Base-by-base conservation (phyloP, 2,888 invertebrate species). In the Conus canariensis region DNA sequence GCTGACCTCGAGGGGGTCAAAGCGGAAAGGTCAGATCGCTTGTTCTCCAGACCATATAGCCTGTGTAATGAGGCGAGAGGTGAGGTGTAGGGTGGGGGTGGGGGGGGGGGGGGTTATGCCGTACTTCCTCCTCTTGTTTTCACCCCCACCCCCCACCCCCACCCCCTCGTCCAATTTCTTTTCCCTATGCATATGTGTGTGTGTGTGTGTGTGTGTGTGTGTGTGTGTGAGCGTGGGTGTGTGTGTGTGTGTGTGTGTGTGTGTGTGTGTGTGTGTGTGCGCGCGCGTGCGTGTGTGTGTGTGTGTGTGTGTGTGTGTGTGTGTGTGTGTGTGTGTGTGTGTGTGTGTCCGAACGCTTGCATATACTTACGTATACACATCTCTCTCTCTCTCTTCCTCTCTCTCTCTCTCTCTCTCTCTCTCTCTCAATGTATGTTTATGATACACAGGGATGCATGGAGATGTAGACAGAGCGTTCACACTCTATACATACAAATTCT, bases 1-100 rank as follows among this genome's bases (percentile, higher is more conserved):
- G 60, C 25, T 85, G 85, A 85, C 85, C 85, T 60, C 85, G 60
- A 14, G 22, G 82, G 82, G 85, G 85, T 85, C 85, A 85, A 85
- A 85, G 85, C 60, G 85, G 85, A 85, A 85, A 85, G 85, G 85
- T 85, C 60, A 60, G n/a, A 85, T 30, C 12, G 85, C 25, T 25
- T 60, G 25, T 60, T 58, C 58, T 45, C 5, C 25, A 22, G 85
- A 60, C 25, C 60, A 22, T 85, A 56, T 0, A 12, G 12, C n/a
- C 7, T 56, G 16, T 22, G 59, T 60, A 59, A 85, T 85, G 85
- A 25, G 14, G 85, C 85, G 12, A 60, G 60, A 14, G 25, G 77
- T 9, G 8, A n/a, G 45, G n/a, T 7, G 7, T 10, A n/a, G n/a
- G n/a, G 74, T 74, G 74, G n/a, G 77, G 30, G 74, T 74, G 74